Percentiles rank a stretch among this genome's conserved stretches.
phyloP scores from a whole-genome alignment of 2,797 vertebrate genomes.

The Cephalopachus bancanus region DNA sequence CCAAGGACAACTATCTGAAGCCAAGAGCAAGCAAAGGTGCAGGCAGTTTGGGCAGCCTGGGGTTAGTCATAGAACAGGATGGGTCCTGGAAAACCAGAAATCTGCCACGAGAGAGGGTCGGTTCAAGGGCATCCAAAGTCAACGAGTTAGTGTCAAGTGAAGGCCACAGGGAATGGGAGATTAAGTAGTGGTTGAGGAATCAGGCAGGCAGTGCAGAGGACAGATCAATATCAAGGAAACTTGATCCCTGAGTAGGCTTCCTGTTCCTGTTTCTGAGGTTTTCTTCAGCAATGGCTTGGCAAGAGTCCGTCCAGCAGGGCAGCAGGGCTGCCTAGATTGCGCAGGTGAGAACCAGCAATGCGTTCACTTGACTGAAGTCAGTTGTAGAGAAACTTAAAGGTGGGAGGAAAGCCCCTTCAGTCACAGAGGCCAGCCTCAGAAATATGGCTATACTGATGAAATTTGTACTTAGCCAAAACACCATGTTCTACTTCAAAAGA shows the following conservation, averaged over 20 bases:
- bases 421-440: not conserved
- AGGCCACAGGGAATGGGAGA: not conserved
- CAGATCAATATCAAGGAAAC: conserved; percentile 72
- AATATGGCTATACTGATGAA: not conserved
- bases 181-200: conserved; percentile 46
- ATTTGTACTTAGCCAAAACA: not conserved
- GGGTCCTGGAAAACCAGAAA: conserved; percentile 21
- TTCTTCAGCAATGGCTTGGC: not conserved
- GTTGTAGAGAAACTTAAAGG: not conserved
- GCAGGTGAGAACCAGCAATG: not conserved
- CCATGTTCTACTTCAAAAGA: not conserved
- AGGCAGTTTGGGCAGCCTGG: not conserved
- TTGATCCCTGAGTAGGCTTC: conserved; percentile 63
- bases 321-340: not conserved
- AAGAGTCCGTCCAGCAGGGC: not conserved
- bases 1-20: conserved; percentile 53
- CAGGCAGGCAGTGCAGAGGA: not conserved
- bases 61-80: not conserved
- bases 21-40: conserved; percentile 38
- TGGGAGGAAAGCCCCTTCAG: not conserved
- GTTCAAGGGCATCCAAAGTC: conserved; percentile 58
- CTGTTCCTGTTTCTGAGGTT: conserved; percentile 70
- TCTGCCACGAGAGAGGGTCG: not conserved
- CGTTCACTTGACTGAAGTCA: not conserved
- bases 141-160: conserved; percentile 45